phyloP scores from a whole-genome alignment of 2,888 invertebrate genomes.

The Eledona agricola region DNA sequence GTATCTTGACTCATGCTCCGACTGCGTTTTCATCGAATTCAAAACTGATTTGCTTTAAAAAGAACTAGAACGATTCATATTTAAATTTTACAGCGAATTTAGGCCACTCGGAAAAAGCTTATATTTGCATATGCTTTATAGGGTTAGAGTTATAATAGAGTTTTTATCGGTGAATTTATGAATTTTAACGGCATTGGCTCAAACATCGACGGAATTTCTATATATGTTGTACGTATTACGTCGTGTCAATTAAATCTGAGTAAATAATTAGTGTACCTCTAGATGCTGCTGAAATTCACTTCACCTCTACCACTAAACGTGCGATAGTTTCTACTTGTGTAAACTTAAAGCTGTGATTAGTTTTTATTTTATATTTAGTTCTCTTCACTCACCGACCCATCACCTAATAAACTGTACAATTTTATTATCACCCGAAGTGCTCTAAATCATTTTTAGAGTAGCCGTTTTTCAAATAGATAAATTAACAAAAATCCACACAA shows the following conservation, averaged over 20 bases:
- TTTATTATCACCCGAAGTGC: constrained; percentile 35
- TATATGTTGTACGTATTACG: constrained; percentile 1
- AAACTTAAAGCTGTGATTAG: constrained; percentile 26
- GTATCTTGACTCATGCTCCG: constrained; percentile 8
- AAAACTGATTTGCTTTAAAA: constrained; percentile 12
- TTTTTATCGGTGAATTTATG: no score
- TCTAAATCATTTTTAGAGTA: constrained; percentile 35
- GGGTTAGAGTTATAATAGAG: constrained; percentile 17
- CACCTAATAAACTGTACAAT: constrained; percentile 11
- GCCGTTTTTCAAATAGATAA: no score
- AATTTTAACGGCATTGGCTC: constrained; percentile 20
- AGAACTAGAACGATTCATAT: constrained; percentile 5
- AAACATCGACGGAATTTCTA: constrained; percentile 9
- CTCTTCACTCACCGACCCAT: constrained; percentile 3
- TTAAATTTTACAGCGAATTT: constrained; percentile 16
- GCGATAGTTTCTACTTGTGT: no score
- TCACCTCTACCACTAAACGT: no score
- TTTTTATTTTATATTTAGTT: constrained; percentile 8
- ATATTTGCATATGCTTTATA: constrained; percentile 21
- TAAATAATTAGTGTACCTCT: no score
- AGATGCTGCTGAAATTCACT: constrained; percentile 26
- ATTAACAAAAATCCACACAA: constrained; percentile 3
- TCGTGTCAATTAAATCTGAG: constrained; percentile 16
- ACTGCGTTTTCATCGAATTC: constrained; percentile 11
- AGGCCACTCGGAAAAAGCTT: constrained; percentile 18